Conservation (phyloP, 2,888 invertebrate species). For the Drosophila neotestacea region DNA sequence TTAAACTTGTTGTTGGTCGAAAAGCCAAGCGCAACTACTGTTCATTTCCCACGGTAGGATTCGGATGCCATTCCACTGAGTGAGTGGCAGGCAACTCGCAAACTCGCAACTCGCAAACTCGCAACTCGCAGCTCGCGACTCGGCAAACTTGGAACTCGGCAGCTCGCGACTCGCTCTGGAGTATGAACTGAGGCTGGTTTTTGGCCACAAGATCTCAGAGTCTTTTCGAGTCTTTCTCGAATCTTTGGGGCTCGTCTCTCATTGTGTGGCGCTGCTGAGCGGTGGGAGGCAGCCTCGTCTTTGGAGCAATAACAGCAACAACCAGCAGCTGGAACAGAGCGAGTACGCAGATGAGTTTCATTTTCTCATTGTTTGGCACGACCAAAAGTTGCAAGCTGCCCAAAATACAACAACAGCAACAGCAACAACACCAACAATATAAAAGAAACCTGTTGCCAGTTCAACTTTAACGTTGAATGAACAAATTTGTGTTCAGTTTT, state of each 20-base stretch:
- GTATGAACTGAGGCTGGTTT: constrained; percentile 9
- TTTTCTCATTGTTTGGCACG: constrained; percentile 76
- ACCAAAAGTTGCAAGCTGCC: constrained; percentile 44
- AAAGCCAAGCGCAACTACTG: constrained; percentile 82
- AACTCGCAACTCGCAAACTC: constrained; percentile 29
- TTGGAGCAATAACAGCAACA: constrained; percentile 32
- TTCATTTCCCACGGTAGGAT: constrained; percentile 85
- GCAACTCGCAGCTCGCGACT: constrained; percentile 26
- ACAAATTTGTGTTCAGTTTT: constrained; percentile 64
- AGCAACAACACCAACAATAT: constrained; percentile 14
- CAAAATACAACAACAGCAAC: constrained; percentile 31
- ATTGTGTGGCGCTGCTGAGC: constrained; percentile 51
- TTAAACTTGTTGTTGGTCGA: constrained; percentile 71
- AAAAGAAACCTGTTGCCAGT: constrained; percentile 65
- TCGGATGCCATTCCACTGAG: constrained; percentile 79
- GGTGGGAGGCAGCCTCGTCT: constrained; percentile 52
- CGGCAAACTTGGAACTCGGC: constrained; percentile 19
- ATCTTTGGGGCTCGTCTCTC: constrained; percentile 41
- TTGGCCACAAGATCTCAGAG: constrained; percentile 8
- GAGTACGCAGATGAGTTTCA: constrained; percentile 74
- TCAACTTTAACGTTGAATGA: constrained; percentile 71
- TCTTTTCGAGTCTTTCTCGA: constrained; percentile 17
- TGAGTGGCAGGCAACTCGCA: constrained; percentile 64
- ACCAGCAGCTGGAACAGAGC: constrained; percentile 51
- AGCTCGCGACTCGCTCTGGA: not conserved